Evolutionary conservation across 1,140 invertebrate species (phyloP), one percentile per base, ranked within the genome.

Genomic region (Macrostomum lignano): DNA sequence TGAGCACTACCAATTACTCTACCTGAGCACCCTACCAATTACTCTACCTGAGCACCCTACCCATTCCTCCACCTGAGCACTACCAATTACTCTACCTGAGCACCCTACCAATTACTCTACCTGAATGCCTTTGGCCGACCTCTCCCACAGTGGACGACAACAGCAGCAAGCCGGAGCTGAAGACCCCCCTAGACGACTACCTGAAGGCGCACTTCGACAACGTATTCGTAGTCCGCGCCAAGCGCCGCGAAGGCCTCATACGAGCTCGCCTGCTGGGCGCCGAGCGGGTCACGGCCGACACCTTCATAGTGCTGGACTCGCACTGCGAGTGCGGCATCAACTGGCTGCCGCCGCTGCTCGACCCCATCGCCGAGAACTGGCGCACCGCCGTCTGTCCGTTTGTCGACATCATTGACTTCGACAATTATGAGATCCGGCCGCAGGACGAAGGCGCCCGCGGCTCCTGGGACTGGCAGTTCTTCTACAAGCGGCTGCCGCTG

Each of bases 391-490:
- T 86, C 1, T 91, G 82, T 57, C 84, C 84, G 5, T 86, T 84
- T 46, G 88, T 93, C 37, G 84, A 93, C 60, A 81, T 91, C 7
- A 69, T 93, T 36, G 76, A 75, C 42, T 79, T 68, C 52, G 76
- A 81, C 42, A 88, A 71, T 6, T 86, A 88, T 54, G 71, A 79
- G 47, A 11, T 28, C 31, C 6, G 19, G 4, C 17, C 7, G 10
- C 24, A 14, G 77, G 82, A 52, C 81, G 91, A 59, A 78, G 91
- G 51, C 81, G 81, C 3, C 75, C 75, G 0, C 61, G 82, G 25
- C 79, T 81, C 77, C 21, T 91, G 91, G 57, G 81, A 93, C 52
- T 93, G 82, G 82, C 73, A 88, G 51, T 70, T 94, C 43, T 88
- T 71, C 55, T 93, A 93, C 49, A 93, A 93, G 53, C 62, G 84